Percentiles rank a stretch among this genome's conserved stretches.
Conservation (phyloP, 2,888 invertebrate species). For the Phortica magna region DNA sequence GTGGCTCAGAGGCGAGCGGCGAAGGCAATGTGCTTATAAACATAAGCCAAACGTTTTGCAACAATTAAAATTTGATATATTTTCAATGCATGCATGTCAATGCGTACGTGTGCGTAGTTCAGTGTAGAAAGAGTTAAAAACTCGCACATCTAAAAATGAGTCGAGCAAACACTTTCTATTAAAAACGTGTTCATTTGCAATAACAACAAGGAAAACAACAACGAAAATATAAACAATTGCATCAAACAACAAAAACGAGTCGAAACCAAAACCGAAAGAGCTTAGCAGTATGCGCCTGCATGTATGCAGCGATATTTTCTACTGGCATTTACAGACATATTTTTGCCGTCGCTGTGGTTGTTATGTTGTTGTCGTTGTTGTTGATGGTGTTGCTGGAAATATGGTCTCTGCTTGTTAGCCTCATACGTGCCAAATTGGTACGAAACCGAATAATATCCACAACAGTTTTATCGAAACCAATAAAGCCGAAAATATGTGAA, state of each 20-base stretch:
- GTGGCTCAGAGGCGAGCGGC: not conserved
- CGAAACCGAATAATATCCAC: slow-evolving; percentile 17
- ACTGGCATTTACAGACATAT: not conserved
- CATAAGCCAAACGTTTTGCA: slow-evolving; percentile 28
- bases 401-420: not conserved
- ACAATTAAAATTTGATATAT: slow-evolving; percentile 25
- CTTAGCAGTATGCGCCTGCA: not conserved
- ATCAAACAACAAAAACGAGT: not conserved
- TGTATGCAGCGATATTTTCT: slow-evolving; percentile 5
- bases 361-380: slow-evolving; percentile 12
- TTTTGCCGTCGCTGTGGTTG: slow-evolving; percentile 1
- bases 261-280: not conserved
- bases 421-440: slow-evolving; percentile 28
- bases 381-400: slow-evolving; percentile 4
- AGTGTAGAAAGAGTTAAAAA: not conserved
- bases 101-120: not conserved
- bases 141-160: too few species aligned
- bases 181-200: slow-evolving; percentile 25
- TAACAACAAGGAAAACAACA: slow-evolving; percentile 11
- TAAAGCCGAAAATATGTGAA: slow-evolving; percentile 28
- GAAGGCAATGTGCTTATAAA: slow-evolving; percentile 25
- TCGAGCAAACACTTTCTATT: slow-evolving; percentile 24
- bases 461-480: slow-evolving; percentile 33
- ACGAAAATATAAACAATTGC: not conserved
- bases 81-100: not conserved